These are phyloP conservation scores for Zosterops lateralis DNA, from an alignment of 2,113 vertebrate genomes.

Conservation along the genomic window DNA sequence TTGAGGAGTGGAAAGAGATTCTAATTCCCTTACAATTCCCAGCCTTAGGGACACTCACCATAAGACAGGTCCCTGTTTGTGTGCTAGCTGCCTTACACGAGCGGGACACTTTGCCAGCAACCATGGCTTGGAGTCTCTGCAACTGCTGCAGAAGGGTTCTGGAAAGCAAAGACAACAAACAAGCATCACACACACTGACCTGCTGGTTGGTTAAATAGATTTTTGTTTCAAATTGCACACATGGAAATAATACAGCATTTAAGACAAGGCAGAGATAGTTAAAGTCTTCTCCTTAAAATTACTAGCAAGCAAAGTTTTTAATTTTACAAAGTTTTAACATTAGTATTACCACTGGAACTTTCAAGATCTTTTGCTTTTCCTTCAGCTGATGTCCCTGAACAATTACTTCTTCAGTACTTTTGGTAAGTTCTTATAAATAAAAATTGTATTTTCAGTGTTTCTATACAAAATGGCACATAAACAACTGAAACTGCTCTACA, in stretches of 20 bases:
- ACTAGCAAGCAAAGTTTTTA: neutral
- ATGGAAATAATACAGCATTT: neutral
- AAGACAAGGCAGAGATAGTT: neutral
- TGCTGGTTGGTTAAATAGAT: neutral
- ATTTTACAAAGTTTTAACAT: neutral
- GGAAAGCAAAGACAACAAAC: conserved; percentile 9
- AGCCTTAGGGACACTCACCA: conserved; percentile 76
- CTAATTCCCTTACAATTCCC: neutral
- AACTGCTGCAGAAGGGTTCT: conserved; percentile 96
- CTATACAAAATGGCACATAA: neutral
- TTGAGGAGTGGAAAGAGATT: neutral
- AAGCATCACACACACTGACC: neutral
- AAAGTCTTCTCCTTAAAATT: neutral
- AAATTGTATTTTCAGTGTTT: neutral
- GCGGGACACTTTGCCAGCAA: conserved; percentile 89
- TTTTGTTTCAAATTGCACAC: neutral
- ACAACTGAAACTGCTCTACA: neutral
- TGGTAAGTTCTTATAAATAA: neutral
- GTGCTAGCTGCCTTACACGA: conserved; percentile 90
- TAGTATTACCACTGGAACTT: neutral
- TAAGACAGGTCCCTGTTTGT: conserved; percentile 94
- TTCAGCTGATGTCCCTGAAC: neutral
- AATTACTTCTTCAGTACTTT: neutral
- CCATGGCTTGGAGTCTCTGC: conserved; percentile 90
- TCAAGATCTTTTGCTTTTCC: neutral